Evolutionary conservation across 2,113 vertebrate genomes (phyloP).

Genomic region (Neotragus pygmaeus): DNA sequence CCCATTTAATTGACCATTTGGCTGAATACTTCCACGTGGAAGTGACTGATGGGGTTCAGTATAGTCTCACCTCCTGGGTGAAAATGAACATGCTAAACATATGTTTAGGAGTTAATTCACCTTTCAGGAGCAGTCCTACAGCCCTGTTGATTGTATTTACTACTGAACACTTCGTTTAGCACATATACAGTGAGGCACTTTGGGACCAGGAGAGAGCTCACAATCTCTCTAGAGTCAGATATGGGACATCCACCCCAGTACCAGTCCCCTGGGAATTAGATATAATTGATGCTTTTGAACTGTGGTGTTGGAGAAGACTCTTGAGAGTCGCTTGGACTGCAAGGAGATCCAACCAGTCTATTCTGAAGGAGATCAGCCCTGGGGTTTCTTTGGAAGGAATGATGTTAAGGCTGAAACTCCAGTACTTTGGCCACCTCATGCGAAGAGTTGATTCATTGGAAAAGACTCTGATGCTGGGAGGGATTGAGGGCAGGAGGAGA

Average conservation of each 20-base stretch:
- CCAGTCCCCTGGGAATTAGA: background rate
- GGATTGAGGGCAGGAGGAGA: too few species aligned
- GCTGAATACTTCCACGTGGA: background rate
- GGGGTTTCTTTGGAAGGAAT: too few species aligned
- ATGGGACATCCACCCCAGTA: background rate
- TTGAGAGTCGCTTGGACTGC: too few species aligned
- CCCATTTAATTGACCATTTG: background rate
- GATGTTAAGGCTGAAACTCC: too few species aligned
- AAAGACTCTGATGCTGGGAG: too few species aligned
- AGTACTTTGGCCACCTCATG: too few species aligned
- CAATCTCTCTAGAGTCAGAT: background rate
- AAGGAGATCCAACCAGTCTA: too few species aligned
- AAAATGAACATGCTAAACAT: background rate
- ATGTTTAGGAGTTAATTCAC: background rate
- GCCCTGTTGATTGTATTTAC: background rate
- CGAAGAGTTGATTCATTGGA: too few species aligned
- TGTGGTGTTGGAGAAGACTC: too few species aligned
- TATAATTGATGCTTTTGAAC: background rate
- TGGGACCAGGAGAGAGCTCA: background rate
- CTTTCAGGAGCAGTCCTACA: background rate
- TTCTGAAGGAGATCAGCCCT: too few species aligned
- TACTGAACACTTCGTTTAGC: background rate
- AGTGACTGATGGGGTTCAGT: background rate
- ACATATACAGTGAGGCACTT: background rate
- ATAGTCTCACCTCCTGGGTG: background rate